Conservation (phyloP, 1,140 invertebrate species). For the Lerema accius region DNA sequence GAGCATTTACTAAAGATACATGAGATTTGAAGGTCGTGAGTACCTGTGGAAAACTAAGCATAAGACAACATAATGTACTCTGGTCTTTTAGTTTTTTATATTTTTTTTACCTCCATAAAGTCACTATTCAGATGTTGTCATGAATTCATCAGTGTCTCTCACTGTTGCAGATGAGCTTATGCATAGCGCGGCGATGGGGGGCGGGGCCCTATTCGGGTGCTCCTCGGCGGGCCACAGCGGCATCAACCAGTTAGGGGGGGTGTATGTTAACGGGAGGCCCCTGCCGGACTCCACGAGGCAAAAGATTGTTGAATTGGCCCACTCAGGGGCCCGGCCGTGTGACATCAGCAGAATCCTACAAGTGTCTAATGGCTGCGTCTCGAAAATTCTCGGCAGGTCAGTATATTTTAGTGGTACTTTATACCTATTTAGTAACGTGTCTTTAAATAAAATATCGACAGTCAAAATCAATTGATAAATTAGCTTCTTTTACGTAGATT, state of each 20-base stretch:
- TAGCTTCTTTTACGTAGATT: too few relatives aligned
- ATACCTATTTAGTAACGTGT: too few relatives aligned
- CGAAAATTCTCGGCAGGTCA: slow-evolving; percentile 97
- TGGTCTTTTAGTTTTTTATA: too few relatives aligned
- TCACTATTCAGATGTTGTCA: background rate
- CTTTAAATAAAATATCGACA: too few relatives aligned
- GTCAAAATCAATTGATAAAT: too few relatives aligned
- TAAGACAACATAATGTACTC: too few relatives aligned
- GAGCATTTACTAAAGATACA: too few relatives aligned
- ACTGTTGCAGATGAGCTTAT: slow-evolving; percentile 76
- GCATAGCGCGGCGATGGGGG: slow-evolving; percentile 80
- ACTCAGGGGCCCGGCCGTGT: slow-evolving; percentile 97
- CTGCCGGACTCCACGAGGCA: slow-evolving; percentile 98
- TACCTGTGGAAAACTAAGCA: too few relatives aligned
- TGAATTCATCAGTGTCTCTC: slow-evolving; percentile 1
- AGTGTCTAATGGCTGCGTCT: slow-evolving; percentile 98
- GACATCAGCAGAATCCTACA: slow-evolving; percentile 98
- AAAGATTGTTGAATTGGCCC: slow-evolving; percentile 98
- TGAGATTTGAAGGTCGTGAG: too few relatives aligned
- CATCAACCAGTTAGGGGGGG: slow-evolving; percentile 98
- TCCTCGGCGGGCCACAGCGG: slow-evolving; percentile 95
- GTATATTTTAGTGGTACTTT: slow-evolving; percentile 35
- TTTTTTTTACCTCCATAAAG: background rate
- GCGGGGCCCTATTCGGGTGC: slow-evolving; percentile 88
- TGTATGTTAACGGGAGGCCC: slow-evolving; percentile 98